Evolutionary conservation across 2,113 vertebrate genomes (phyloP).

Genomic region (Cyphotilapia sp.): DNA sequence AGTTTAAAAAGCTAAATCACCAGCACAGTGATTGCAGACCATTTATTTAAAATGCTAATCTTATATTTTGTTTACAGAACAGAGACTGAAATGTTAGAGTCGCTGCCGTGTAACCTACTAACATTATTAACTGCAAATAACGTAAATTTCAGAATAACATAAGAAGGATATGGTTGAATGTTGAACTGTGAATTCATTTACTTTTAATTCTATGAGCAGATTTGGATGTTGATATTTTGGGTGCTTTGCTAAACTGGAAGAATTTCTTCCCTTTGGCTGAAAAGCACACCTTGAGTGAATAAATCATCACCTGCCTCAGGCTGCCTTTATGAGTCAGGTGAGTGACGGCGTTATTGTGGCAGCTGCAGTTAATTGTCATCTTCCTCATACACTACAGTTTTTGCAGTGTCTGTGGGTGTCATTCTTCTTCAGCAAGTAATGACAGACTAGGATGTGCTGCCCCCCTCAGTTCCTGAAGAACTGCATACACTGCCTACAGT

Average conservation of each 20-base stretch:
- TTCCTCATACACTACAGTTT: not conserved
- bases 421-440: not conserved
- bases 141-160: not conserved
- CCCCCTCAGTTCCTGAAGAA: not conserved
- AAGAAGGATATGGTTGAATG: not conserved
- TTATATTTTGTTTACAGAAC: not conserved
- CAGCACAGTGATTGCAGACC: not conserved
- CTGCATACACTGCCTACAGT: not conserved
- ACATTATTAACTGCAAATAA: not conserved
- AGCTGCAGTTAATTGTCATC: not conserved
- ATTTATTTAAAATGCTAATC: not conserved
- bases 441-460: not conserved
- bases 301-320: not conserved
- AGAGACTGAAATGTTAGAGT: not conserved
- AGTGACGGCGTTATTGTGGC: not conserved
- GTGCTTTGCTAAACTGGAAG: not conserved
- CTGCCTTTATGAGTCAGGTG: not conserved
- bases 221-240: not conserved
- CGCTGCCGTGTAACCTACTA: not conserved
- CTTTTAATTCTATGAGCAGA: not conserved
- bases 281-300: not conserved
- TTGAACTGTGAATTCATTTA: not conserved
- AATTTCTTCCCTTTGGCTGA: not conserved
- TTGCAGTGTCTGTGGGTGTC: not conserved
- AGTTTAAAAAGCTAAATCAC: not conserved